A percentile compares a stretch with the other conserved stretches of the same genome.
These are phyloP conservation scores for Trichoplusia ni DNA, from an alignment of 1,140 invertebrate genomes.

Conservation along the genomic window DNA sequence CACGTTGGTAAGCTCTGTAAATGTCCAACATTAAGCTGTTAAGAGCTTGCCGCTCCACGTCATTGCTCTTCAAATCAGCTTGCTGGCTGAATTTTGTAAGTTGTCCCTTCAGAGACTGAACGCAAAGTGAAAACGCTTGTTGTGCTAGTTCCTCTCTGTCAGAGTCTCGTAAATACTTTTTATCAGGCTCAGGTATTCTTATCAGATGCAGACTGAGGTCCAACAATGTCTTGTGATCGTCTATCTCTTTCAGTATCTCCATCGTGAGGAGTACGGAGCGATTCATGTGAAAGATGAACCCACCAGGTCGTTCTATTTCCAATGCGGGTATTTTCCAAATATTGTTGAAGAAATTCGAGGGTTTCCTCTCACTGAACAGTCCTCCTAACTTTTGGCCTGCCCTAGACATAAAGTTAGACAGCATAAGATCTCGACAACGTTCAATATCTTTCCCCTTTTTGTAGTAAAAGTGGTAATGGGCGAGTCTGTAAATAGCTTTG, in stretches of 20 bases:
- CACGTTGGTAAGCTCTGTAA: constrained; percentile 83
- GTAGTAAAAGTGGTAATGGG: constrained; percentile 91
- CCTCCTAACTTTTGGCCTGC: constrained; percentile 87
- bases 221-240: constrained; percentile 91
- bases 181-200: constrained; percentile 90
- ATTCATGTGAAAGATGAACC: constrained; percentile 95
- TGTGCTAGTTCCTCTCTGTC: constrained; percentile 89
- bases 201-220: constrained; percentile 90
- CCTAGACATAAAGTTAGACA: constrained; percentile 85
- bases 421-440: constrained; percentile 87
- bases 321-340: constrained; percentile 94
- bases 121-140: constrained; percentile 87
- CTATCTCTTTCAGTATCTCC: constrained; percentile 89
- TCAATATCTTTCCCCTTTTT: constrained; percentile 85
- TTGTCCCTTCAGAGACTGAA: constrained; percentile 83
- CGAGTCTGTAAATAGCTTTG: constrained; percentile 94
- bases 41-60: constrained; percentile 70
- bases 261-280: constrained; percentile 90
- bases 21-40: constrained; percentile 84
- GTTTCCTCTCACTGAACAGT: constrained; percentile 92
- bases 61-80: constrained; percentile 69
- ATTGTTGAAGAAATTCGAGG: constrained; percentile 95
- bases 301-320: constrained; percentile 95
- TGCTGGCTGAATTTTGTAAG: constrained; percentile 74
- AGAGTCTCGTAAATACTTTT: constrained; percentile 91